phyloP scores from a whole-genome alignment of 2,888 invertebrate genomes.

The Cephalotes varians region DNA sequence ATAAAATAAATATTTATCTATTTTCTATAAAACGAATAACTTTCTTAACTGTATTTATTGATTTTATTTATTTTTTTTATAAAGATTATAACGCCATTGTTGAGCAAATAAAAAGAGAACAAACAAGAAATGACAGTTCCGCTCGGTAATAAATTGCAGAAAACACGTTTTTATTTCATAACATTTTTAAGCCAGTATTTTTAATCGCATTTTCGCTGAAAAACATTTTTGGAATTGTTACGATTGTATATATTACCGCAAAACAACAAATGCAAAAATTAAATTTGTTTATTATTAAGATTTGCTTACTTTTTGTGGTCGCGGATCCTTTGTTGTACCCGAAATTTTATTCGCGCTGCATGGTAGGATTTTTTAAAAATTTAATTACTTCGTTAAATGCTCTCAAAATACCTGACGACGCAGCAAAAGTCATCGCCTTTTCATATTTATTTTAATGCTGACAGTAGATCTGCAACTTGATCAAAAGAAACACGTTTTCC shows the following conservation, averaged over 20 bases:
- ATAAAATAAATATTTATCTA: neutral
- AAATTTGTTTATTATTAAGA: neutral
- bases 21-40: neutral
- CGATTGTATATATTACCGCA: neutral
- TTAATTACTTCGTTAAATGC: conserved; percentile 37
- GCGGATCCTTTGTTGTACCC: neutral
- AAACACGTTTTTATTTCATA: conserved; percentile 1
- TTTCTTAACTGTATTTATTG: neutral
- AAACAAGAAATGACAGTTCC: neutral
- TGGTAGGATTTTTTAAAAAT: conserved; percentile 7
- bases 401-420: neutral
- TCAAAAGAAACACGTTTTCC: conserved; percentile 52
- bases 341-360: neutral
- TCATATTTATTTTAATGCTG: conserved; percentile 15
- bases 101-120: neutral
- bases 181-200: neutral
- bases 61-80: neutral
- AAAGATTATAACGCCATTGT: neutral
- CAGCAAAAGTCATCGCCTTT: neutral
- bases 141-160: neutral
- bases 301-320: neutral
- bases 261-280: neutral
- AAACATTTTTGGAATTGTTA: neutral
- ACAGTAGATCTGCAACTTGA: conserved; percentile 1
- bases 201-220: neutral